These are phyloP conservation scores for Centroberyx gerrardi DNA, from an alignment of 2,797 vertebrate genomes.

Conservation along the genomic window DNA sequence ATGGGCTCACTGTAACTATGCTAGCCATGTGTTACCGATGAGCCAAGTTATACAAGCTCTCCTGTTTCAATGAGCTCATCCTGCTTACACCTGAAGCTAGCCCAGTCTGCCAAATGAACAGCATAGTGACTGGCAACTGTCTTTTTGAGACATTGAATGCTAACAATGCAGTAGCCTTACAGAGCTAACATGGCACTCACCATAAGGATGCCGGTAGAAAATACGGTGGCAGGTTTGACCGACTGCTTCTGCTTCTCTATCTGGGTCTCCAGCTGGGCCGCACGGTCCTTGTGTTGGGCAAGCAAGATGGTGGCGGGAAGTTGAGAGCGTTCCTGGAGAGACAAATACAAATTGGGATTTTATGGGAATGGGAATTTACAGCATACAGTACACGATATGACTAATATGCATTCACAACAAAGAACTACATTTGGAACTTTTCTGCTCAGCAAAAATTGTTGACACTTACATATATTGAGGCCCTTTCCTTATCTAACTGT, in stretches of 20 bases:
- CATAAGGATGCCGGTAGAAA: constrained; percentile 98
- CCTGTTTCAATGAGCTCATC: constrained; percentile 20
- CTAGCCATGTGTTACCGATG: constrained; percentile 30
- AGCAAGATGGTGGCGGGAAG: constrained; percentile 94
- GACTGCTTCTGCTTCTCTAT: constrained; percentile 93
- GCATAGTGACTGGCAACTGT: not conserved
- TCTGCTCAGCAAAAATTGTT: not conserved
- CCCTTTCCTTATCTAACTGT: not conserved
- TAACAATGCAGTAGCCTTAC: not conserved
- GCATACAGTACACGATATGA: not conserved
- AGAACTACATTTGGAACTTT: constrained; percentile 18
- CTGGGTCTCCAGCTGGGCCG: constrained; percentile 92
- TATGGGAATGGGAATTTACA: constrained; percentile 2
- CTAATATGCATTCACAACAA: not conserved
- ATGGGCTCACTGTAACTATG: constrained; percentile 26
- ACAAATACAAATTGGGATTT: constrained; percentile 36
- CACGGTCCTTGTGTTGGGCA: constrained; percentile 95
- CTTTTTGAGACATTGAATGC: not conserved
- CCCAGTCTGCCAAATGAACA: constrained; percentile 3
- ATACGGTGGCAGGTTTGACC: constrained; percentile 91
- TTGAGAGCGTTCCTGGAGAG: constrained; percentile 92
- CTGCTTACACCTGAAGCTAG: constrained; percentile 31
- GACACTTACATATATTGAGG: not conserved
- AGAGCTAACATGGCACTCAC: constrained; percentile 81
- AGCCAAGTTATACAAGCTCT: constrained; percentile 17